Base-by-base conservation (phyloP, 2,797 vertebrate genomes). In the Eupleurogrammus muticus region DNA sequence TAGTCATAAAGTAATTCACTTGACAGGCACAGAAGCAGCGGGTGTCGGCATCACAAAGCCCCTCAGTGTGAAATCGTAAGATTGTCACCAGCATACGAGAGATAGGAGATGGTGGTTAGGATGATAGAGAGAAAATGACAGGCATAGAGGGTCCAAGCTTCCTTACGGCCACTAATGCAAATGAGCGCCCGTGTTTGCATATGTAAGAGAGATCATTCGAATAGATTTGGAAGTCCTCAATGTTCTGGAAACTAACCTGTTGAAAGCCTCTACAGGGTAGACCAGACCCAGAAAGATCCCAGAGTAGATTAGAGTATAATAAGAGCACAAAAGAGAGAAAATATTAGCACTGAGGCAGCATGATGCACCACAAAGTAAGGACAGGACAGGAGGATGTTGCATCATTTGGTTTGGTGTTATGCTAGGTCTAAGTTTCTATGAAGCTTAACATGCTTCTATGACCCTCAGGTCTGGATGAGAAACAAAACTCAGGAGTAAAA, bases 1-100 rank as follows among this genome's bases (percentile, higher is more conserved):
- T 81, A 87, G 89, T 79, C 82, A 85, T 62, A 63, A 53, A 79
- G 70, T 57, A 69, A 84, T 77, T 87, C 70, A 80, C 83, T 87
- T 89, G 73, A 84, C 78, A 86, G 83, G 59, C 83, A 72, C 73
- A 82, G 76, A 85, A 87, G 73, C 81, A 84, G 80, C 51, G 59
- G 78, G 81, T 85, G 89, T 90, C 77, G 70, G 85, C 72, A 81
- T 77, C 79, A 83, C 81, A 88, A 85, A 89, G 85, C 77, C 80
- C 81, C 79, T 74, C 62, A 5, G 70, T 79, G 74, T 84, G 81
- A 87, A 89, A 88, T 76, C 66, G 55, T 75, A 34, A 48, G 77
- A 82, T 73, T 84, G 81, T 83, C 85, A 71, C 65, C 61, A 68
- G 70, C 73, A 73, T 16, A 79, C 76, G 48, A 74, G 66, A 73